Conservation (phyloP, 2,888 invertebrate genomes). For the Erpobdella octoculata region DNA sequence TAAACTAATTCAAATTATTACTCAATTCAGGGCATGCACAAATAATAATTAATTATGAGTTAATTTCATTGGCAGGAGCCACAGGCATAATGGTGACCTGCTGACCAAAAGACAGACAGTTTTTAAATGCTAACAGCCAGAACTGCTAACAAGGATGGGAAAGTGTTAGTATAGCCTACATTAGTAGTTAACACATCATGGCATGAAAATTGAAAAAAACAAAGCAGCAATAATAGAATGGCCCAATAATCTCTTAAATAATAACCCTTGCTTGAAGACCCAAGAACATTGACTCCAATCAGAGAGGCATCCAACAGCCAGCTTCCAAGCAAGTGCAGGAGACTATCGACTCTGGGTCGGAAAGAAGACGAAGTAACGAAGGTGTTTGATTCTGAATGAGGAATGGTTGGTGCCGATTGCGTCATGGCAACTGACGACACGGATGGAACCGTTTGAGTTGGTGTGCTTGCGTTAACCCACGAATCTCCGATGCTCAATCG, state of each 20-base stretch:
- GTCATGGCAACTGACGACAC: constrained; percentile 12
- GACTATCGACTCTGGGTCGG: constrained; percentile 86
- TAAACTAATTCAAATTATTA: too few relatives aligned
- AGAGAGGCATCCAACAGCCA: constrained; percentile 94
- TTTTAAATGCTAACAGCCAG: too few relatives aligned
- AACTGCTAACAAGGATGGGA: too few relatives aligned
- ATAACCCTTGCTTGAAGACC: constrained; percentile 30
- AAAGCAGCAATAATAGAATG: too few relatives aligned
- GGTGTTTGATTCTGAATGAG: constrained; percentile 42
- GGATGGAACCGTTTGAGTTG: neutral
- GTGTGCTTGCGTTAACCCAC: neutral
- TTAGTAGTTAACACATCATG: too few relatives aligned
- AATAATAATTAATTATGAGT: too few relatives aligned
- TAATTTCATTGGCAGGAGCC: too few relatives aligned
- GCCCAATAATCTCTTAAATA: neutral
- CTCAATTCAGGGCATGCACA: too few relatives aligned
- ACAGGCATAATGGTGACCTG: too few relatives aligned
- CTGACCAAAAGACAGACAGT: too few relatives aligned
- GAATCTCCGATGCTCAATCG: neutral
- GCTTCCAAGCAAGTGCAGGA: constrained; percentile 86
- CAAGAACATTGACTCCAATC: constrained; percentile 64
- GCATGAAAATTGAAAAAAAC: too few relatives aligned
- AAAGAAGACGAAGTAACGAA: constrained; percentile 47
- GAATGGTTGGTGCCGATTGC: constrained; percentile 28
- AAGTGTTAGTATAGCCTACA: too few relatives aligned